Evolutionary conservation across 2,797 vertebrate species (phyloP).

Genomic region (Notolabrus celidotus): DNA sequence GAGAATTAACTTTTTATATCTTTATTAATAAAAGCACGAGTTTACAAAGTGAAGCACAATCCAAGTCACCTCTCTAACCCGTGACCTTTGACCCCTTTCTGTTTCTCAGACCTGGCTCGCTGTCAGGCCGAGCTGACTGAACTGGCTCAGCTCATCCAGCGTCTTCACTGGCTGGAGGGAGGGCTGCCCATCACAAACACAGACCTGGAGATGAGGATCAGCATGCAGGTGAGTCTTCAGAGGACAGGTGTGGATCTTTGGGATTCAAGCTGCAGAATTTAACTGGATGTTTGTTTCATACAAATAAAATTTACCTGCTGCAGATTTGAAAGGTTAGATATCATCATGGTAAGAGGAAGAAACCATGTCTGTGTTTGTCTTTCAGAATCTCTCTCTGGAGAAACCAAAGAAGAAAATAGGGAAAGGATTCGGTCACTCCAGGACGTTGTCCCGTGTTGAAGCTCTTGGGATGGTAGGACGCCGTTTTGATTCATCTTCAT

Average conservation of each 20-base stretch:
- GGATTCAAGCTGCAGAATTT: too few relatives aligned
- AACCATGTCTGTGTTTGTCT: too few relatives aligned
- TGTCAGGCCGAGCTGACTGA: conserved; percentile 90
- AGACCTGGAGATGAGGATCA: conserved; percentile 89
- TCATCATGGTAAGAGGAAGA: too few relatives aligned
- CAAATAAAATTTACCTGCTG: too few relatives aligned
- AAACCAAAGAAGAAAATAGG: conserved; percentile 81
- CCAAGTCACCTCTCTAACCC: neutral
- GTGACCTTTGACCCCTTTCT: conserved; percentile 3
- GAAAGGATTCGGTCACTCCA: conserved; percentile 77
- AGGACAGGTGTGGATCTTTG: neutral
- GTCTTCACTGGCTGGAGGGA: conserved; percentile 88
- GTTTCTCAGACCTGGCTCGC: conserved; percentile 84
- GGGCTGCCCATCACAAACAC: conserved; percentile 84
- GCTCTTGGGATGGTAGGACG: conserved; percentile 75
- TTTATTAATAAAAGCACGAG: too few relatives aligned
- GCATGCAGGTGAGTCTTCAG: conserved; percentile 85
- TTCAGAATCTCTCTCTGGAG: conserved; percentile 81
- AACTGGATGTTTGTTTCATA: too few relatives aligned
- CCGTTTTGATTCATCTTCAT: neutral
- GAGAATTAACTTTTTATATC: conserved; percentile 1
- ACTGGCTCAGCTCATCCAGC: conserved; percentile 88
- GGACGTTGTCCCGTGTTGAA: conserved; percentile 81
- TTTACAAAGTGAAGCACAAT: too few relatives aligned
- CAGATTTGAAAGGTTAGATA: too few relatives aligned